Conservation (phyloP, 2,888 invertebrate genomes). For the Liopterus haemorrhoidalis region DNA sequence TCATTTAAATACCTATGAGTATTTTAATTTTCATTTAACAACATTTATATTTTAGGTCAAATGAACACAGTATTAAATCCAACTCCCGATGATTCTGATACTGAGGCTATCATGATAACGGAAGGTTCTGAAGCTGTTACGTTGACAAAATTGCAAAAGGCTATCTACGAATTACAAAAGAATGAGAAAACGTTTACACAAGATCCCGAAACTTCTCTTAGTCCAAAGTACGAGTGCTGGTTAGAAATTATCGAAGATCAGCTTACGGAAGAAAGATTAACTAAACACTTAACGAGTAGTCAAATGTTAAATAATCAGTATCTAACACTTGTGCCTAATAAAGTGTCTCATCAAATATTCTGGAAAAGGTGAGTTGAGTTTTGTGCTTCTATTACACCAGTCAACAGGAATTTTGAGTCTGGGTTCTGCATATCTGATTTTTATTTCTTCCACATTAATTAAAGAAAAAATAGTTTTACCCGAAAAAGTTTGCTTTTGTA, state of each 20-base stretch:
- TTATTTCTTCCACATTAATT: too few relatives aligned
- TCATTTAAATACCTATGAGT: not conserved
- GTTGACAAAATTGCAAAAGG: conserved; percentile 59
- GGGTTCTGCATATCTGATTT: too few relatives aligned
- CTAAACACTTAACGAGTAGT: conserved; percentile 56
- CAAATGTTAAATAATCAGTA: conserved; percentile 45
- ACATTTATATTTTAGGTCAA: conserved; percentile 49
- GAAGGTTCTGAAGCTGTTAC: conserved; percentile 61
- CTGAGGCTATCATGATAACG: conserved; percentile 61
- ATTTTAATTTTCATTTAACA: conserved; percentile 10
- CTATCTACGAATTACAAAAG: conserved; percentile 63
- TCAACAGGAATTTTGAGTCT: too few relatives aligned
- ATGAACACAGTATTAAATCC: conserved; percentile 65
- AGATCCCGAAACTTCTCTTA: conserved; percentile 54
- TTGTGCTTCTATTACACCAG: too few relatives aligned
- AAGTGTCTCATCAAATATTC: conserved; percentile 67
- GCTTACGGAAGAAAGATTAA: conserved; percentile 54
- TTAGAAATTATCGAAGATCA: conserved; percentile 51
- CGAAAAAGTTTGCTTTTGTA: too few relatives aligned
- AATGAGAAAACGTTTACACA: conserved; percentile 68
- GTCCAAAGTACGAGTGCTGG: conserved; percentile 56
- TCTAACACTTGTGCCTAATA: conserved; percentile 61
- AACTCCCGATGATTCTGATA: conserved; percentile 62
- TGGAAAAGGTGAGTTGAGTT: conserved; percentile 60
- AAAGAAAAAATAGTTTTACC: too few relatives aligned